Evolutionary conservation across 2,888 invertebrate genomes (phyloP), one percentile per base, ranked within the genome.

Genomic region (Lithophane semibrunnea): DNA sequence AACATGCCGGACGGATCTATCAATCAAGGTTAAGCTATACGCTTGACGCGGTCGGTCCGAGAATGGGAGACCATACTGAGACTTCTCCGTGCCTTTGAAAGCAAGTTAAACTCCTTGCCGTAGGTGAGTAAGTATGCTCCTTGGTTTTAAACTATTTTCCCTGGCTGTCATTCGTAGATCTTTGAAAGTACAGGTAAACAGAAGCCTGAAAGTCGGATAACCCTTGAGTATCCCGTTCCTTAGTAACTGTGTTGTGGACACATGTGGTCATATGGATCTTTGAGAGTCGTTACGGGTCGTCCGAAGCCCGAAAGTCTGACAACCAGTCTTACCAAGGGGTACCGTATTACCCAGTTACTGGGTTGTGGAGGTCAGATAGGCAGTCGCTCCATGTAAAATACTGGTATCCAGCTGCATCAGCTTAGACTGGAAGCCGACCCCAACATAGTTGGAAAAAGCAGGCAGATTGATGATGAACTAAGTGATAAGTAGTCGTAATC

Each of bases 1-100:
- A 13, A 61, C 8, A n/a, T 37, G 12, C 3, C 4, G n/a, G 2
- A 9, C 12, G 9, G 16, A 13, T 60, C 10, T 29, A 29, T n/a
- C 2, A 16, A 52, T 75, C 58, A 75, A 76, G 67, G 49, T 75
- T 42, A 61, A 52, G 12, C 18, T 12, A 29, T 29, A 3, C 1
- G 21, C 9, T 67, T 67, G 42, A 9, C 7, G 13, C 5, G n/a
- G 71, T 65, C 8, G 12, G 2, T 16, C 2, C 0, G 18, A 8
- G 18, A 18, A n/a, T 49, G 10, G 13, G 47, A 29, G 21, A 29
- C 9, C 42, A n/a, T 63, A n/a, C 4, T 9, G 16, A 42, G n/a
- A n/a, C 13, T 2, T 8, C 13, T 42, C 42, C 42, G 42, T 21
- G 63, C 12, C 12, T 42, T 21, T 8, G 21, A 21, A 63, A 37